Conservation (phyloP, 2,113 vertebrate species). For the Cercopithecus mona region DNA sequence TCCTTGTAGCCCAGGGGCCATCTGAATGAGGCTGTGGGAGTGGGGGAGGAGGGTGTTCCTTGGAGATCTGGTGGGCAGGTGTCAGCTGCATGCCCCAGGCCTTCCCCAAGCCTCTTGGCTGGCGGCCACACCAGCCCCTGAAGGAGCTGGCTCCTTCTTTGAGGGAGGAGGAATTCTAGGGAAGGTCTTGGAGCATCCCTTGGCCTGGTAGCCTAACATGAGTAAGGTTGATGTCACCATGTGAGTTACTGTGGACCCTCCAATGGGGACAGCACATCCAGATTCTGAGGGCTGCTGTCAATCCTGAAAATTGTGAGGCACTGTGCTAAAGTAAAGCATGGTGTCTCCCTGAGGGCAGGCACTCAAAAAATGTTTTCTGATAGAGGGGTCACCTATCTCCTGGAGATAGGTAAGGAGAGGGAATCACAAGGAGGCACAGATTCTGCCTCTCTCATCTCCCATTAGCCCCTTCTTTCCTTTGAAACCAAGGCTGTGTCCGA, state of each 20-base stretch:
- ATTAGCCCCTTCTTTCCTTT: neutral
- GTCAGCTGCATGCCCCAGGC: constrained; percentile 78
- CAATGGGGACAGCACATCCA: neutral
- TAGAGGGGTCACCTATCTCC: neutral
- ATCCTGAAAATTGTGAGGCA: neutral
- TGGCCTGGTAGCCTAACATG: neutral
- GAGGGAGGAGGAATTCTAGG: neutral
- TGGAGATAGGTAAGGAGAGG: constrained; percentile 13
- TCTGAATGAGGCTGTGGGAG: constrained; percentile 38
- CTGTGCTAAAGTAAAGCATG: neutral
- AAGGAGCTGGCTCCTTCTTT: constrained; percentile 46
- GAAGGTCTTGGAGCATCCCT: constrained; percentile 36
- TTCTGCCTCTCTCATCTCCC: neutral
- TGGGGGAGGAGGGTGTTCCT: constrained; percentile 36
- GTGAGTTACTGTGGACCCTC: neutral
- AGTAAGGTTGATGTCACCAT: constrained; percentile 8
- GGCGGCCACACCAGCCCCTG: constrained; percentile 63
- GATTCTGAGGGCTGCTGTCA: neutral
- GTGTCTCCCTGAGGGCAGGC: neutral
- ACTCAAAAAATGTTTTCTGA: constrained; percentile 6
- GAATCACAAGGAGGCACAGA: neutral
- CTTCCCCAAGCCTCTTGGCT: constrained; percentile 78
- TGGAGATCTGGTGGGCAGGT: constrained; percentile 63
- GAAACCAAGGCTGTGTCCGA: neutral
- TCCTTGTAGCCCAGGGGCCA: constrained; percentile 23